Evolutionary conservation across 2,797 vertebrate genomes (phyloP), one percentile per base, ranked within the genome.

Genomic region (Catharus ustulatus): DNA sequence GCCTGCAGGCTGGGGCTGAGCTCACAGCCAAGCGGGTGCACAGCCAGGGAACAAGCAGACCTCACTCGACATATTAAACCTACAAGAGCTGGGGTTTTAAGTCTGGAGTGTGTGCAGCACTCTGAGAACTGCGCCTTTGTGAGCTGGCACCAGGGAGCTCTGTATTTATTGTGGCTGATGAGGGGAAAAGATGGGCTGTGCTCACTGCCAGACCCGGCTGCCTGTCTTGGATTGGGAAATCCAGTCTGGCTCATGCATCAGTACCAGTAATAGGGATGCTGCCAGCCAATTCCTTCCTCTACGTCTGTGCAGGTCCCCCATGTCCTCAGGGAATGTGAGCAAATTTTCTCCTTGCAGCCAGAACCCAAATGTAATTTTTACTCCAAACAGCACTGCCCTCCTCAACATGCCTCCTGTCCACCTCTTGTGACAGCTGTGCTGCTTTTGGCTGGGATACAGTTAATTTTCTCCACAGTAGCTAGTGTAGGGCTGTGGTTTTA

Each of bases 101-200:
- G 73, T 45, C 46, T 84, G 79, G 62, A 81, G 76, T 11, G 32
- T 16, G 43, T 5, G 6, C 62, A 66, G 64, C 15, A 5, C 77
- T 36, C 69, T 76, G 76, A 81, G 76, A 95, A 78, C 84, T 93
- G 89, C 5, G 85, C 82, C 94, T 93, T 63, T 90, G 85, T 66
- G 69, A 95, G 93, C 86, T 96, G 96, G 93, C 92, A 91, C 30
- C 69, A 63, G 38, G 77, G 55, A 96, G 67, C 43, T 91, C 90
- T 93, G 76, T 94, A 95, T 91, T 95, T 94, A 92, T 76, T 95
- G 88, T 76, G 86, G 88, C 72, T 95, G 80, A 82, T 91, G 92
- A 95, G 77, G 63, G 80, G 81, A 94, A 91, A 96, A 96, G 94
- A 95, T 90, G 96, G 86, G 94, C 88, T 95, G 59, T 3, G 48